Conservation (phyloP, 2,888 invertebrate species). For the Dicycla oo region DNA sequence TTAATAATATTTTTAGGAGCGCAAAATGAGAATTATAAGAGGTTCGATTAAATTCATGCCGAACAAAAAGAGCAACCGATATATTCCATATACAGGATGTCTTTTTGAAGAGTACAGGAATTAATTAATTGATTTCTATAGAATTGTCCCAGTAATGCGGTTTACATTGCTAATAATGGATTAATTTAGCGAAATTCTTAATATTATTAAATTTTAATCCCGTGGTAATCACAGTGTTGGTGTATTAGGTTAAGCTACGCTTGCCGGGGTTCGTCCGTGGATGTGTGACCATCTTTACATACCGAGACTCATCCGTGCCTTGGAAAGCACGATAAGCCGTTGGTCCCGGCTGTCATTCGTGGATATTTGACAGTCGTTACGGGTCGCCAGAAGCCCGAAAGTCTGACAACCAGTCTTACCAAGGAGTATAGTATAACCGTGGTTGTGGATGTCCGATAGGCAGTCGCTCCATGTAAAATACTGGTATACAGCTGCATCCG, state of each 20-base stretch:
- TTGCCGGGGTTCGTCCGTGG: background rate
- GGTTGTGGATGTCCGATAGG: background rate
- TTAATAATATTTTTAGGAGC: background rate
- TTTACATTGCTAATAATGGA: background rate
- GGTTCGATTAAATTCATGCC: background rate
- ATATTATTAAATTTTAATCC: constrained; percentile 10
- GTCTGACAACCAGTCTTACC: background rate
- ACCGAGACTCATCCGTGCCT: background rate
- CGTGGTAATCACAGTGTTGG: too few relatives aligned
- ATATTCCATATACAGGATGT: background rate
- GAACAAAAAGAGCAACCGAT: background rate
- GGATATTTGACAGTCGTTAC: background rate
- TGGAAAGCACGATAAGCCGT: background rate
- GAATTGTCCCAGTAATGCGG: constrained; percentile 1
- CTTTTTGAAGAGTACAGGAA: background rate
- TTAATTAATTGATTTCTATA: constrained; percentile 15
- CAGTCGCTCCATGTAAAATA: background rate
- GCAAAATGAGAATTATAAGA: too few relatives aligned
- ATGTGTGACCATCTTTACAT: background rate
- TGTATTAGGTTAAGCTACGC: background rate
- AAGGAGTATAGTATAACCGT: background rate
- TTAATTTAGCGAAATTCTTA: constrained; percentile 1
- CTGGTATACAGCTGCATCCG: background rate
- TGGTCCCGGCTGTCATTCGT: background rate
- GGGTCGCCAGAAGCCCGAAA: background rate